Evolutionary conservation across 2,113 vertebrate genomes (phyloP).

Genomic region (Cariama cristata): DNA sequence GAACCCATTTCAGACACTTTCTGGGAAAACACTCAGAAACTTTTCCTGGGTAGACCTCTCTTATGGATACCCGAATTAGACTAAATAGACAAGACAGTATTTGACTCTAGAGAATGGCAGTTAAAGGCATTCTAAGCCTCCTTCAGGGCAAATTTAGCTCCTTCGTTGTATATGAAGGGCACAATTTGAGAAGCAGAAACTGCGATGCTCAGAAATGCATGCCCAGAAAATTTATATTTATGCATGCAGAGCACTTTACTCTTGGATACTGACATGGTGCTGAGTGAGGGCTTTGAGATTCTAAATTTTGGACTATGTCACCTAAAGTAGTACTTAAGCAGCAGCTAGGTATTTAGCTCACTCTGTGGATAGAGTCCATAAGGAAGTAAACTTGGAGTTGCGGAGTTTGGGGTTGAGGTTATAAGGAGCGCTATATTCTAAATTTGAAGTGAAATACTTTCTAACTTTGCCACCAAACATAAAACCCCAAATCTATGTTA

Average conservation of each 20-base stretch:
- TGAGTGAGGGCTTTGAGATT: neutral
- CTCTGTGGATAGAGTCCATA: neutral
- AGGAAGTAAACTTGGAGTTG: neutral
- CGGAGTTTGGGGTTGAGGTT: neutral
- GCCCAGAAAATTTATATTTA: neutral
- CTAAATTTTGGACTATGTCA: neutral
- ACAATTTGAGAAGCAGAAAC: neutral
- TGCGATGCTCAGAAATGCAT: neutral
- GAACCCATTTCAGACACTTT: neutral
- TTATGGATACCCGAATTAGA: neutral
- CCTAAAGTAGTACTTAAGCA: neutral
- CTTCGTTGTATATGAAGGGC: neutral
- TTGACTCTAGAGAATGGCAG: neutral
- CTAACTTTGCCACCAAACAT: slow-evolving; percentile 26
- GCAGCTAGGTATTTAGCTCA: neutral
- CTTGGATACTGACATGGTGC: neutral
- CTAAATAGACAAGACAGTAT: neutral
- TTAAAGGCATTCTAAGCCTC: neutral
- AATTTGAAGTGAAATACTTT: slow-evolving; percentile 30
- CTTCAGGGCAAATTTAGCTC: neutral
- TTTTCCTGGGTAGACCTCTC: neutral
- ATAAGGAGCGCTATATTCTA: neutral
- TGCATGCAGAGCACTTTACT: neutral
- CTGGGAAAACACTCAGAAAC: neutral
- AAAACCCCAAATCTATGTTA: neutral